Evolutionary conservation across 2,888 invertebrate genomes (phyloP).

Genomic region (Malacosoma neustria): DNA sequence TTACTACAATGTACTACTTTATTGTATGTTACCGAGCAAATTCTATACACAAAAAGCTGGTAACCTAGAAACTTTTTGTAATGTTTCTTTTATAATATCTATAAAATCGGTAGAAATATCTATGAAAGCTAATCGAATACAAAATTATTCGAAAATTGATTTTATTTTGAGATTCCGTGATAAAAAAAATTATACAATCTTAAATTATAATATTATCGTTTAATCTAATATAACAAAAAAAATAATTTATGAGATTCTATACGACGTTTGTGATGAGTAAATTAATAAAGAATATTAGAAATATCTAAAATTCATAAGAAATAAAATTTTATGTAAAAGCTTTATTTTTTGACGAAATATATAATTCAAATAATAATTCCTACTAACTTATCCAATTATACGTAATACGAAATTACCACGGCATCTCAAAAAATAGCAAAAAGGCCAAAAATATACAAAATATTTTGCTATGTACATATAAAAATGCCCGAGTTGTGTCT

Average conservation of each 20-base stretch:
- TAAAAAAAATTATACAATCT: constrained; percentile 1
- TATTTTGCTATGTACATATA: neutral
- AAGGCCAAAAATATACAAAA: neutral
- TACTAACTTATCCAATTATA: no score
- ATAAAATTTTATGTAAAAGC: no score
- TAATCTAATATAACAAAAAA: constrained; percentile 1
- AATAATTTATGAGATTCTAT: no score
- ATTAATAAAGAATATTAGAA: no score
- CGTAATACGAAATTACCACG: no score
- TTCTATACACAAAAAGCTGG: constrained; percentile 23
- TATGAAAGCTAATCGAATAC: constrained; percentile 25
- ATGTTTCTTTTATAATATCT: constrained; percentile 12
- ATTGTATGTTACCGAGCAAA: constrained; percentile 15
- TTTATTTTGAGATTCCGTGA: constrained; percentile 19
- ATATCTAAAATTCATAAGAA: no score
- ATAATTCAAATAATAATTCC: no score
- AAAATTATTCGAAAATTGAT: constrained; percentile 16
- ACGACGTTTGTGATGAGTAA: no score
- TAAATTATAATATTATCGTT: constrained; percentile 2
- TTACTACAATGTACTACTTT: no score
- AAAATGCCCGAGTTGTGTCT: neutral
- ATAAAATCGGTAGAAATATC: constrained; percentile 25
- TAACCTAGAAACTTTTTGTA: constrained; percentile 30
- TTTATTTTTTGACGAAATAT: no score
- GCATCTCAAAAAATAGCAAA: neutral